These are phyloP conservation scores for Sebastes cheni DNA, from an alignment of 2,797 vertebrate species.

Conservation along the genomic window DNA sequence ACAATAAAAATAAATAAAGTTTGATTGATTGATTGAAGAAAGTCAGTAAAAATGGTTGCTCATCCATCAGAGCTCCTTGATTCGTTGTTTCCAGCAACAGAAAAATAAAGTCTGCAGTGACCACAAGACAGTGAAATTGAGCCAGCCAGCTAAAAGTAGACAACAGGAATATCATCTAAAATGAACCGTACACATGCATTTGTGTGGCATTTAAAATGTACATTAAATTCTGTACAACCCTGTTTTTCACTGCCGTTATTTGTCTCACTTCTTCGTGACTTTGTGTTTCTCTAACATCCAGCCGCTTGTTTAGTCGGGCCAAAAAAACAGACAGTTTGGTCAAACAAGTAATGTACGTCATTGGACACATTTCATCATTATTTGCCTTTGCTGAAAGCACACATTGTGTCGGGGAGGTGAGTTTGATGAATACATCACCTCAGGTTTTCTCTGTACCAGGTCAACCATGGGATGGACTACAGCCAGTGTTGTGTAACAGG, in stretches of 20 bases:
- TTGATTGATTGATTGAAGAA: no score
- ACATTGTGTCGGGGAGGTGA: neutral
- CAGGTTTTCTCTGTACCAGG: slow-evolving; percentile 12
- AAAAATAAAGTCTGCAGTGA: neutral
- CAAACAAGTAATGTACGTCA: slow-evolving; percentile 15
- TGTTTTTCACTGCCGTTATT: neutral
- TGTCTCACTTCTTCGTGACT: neutral
- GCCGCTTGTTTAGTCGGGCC: neutral
- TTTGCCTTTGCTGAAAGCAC: slow-evolving; percentile 25
- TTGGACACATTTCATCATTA: slow-evolving; percentile 3
- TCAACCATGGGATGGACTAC: slow-evolving; percentile 20
- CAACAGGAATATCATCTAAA: neutral
- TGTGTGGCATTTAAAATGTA: neutral
- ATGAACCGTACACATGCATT: neutral
- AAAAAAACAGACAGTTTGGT: neutral
- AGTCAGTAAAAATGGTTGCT: neutral
- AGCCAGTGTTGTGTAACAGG: slow-evolving; percentile 45
- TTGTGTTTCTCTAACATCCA: neutral
- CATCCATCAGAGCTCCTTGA: neutral
- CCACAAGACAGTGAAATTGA: neutral
- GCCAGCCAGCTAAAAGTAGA: neutral
- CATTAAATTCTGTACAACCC: neutral
- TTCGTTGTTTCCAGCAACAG: neutral
- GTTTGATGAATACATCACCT: slow-evolving; percentile 7
- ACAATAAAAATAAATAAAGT: no score